These are phyloP conservation scores for Pocillopora damicornis DNA, from an alignment of 64 coral and sea anemone species.

Conservation along the genomic window DNA sequence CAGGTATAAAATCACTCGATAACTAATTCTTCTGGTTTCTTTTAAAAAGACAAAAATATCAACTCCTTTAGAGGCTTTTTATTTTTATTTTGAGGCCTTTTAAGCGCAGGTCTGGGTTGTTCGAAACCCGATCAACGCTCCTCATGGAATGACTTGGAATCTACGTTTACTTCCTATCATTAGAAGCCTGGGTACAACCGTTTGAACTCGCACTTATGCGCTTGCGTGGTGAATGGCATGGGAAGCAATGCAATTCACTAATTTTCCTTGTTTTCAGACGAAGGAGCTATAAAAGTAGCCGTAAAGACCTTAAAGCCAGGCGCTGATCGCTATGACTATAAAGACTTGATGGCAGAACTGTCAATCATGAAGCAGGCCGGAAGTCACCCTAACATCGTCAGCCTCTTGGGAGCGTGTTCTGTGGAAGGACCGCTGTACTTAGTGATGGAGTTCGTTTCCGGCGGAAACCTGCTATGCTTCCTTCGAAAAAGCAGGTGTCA, in stretches of 20 bases:
- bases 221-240: no score
- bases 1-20: slow-evolving; percentile 1
- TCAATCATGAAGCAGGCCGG: slow-evolving; percentile 63
- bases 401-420: slow-evolving; percentile 66
- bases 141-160: no score
- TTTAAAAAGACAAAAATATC: background rate
- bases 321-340: slow-evolving; percentile 58
- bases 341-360: slow-evolving; percentile 70
- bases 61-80: no score
- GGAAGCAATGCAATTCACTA: no score
- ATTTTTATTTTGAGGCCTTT: no score
- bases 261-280: slow-evolving; percentile 1
- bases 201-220: no score
- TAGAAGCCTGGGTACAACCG: no score
- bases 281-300: slow-evolving; percentile 51
- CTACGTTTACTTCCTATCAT: no score
- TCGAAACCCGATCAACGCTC: no score
- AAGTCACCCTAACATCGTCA: slow-evolving; percentile 62
- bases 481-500: slow-evolving; percentile 44
- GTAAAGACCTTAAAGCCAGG: slow-evolving; percentile 60
- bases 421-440: slow-evolving; percentile 66
- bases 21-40: background rate
- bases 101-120: no score
- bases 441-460: slow-evolving; percentile 69
- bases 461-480: slow-evolving; percentile 54